These are phyloP conservation scores for Chrysopa pallens DNA, from an alignment of 1,140 invertebrate species.

Conservation along the genomic window DNA sequence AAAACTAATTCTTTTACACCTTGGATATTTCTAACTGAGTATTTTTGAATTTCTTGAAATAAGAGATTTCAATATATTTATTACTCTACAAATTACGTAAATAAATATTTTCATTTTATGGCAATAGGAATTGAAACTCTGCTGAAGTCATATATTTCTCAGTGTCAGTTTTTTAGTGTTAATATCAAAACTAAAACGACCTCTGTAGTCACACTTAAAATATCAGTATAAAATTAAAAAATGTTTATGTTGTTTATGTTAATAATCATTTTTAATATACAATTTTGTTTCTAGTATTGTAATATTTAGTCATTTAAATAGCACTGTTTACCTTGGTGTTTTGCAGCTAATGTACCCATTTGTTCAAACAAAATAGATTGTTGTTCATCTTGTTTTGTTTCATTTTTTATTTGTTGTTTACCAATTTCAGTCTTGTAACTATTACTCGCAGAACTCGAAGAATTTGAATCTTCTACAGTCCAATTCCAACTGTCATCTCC, in stretches of 20 bases:
- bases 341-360: constrained; percentile 3
- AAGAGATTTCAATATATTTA: too few relatives aligned
- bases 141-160: too few relatives aligned
- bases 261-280: not conserved
- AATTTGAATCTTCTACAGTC: constrained; percentile 11
- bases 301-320: constrained; percentile 1
- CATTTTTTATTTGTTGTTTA: constrained; percentile 1
- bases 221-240: not conserved
- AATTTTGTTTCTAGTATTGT: constrained; percentile 1
- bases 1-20: too few relatives aligned
- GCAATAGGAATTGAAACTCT: too few relatives aligned
- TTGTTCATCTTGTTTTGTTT: not conserved
- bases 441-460: constrained; percentile 1
- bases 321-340: not conserved
- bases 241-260: not conserved
- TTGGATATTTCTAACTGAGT: too few relatives aligned
- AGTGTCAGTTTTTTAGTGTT: too few relatives aligned
- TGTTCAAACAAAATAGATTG: constrained; percentile 2
- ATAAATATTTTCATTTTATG: too few relatives aligned
- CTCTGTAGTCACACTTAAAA: too few relatives aligned
- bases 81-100: too few relatives aligned
- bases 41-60: too few relatives aligned
- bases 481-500: constrained; percentile 23
- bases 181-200: too few relatives aligned
- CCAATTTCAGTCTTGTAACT: constrained; percentile 1